Percentiles rank a stretch among this genome's conserved stretches.
phyloP scores from a whole-genome alignment of 2,888 invertebrate genomes.

The Pedicia rivosa region DNA sequence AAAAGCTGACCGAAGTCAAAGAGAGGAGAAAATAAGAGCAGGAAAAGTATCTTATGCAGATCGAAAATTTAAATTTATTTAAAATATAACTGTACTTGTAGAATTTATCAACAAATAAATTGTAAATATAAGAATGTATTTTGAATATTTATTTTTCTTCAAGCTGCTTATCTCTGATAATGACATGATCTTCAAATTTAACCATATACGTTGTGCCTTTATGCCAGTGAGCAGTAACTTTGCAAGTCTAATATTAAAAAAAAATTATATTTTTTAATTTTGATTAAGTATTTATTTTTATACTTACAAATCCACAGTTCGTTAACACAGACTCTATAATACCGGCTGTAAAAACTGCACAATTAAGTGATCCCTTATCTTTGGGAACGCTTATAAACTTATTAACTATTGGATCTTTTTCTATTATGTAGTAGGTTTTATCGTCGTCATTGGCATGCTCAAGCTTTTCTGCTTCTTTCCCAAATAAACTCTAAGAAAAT shows the following conservation, averaged over 20 bases:
- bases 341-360: slow-evolving; percentile 96
- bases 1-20: slow-evolving; percentile 33
- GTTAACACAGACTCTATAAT: slow-evolving; percentile 93
- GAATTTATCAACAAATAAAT: slow-evolving; percentile 14
- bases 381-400: slow-evolving; percentile 95
- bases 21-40: slow-evolving; percentile 43
- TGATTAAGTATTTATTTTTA: slow-evolving; percentile 3
- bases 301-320: slow-evolving; percentile 89
- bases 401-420: slow-evolving; percentile 94
- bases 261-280: slow-evolving; percentile 4
- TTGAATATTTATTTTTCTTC: slow-evolving; percentile 55
- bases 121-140: slow-evolving; percentile 1
- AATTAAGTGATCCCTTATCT: slow-evolving; percentile 93
- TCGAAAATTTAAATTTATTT: slow-evolving; percentile 49
- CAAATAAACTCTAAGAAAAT: slow-evolving; percentile 67
- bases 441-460: slow-evolving; percentile 99
- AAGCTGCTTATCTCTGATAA: slow-evolving; percentile 75
- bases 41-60: slow-evolving; percentile 65
- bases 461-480: slow-evolving; percentile 94
- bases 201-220: slow-evolving; percentile 99
- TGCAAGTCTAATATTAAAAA: slow-evolving; percentile 66
- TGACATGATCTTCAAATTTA: slow-evolving; percentile 88
- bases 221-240: slow-evolving; percentile 98
- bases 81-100: slow-evolving; percentile 19
- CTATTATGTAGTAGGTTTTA: slow-evolving; percentile 94